phyloP scores from a whole-genome alignment of 2,797 vertebrate species.

The Chaetodon trifasciatus region DNA sequence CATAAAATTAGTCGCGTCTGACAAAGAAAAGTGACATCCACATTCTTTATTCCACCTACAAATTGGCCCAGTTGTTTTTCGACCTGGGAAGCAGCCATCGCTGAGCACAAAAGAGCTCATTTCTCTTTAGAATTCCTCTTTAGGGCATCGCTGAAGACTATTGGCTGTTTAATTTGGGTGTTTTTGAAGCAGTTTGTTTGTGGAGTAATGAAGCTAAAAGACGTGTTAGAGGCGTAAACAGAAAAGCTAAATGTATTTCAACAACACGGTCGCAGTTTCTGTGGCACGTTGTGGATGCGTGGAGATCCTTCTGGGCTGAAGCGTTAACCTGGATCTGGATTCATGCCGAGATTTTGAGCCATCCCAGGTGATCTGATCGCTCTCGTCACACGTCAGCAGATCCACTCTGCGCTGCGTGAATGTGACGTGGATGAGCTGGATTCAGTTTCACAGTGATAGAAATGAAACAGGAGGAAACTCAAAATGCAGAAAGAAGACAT shows the following conservation, averaged over 20 bases:
- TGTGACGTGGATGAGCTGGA: no score
- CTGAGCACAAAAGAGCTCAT: background rate
- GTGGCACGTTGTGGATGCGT: no score
- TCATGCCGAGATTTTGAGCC: background rate
- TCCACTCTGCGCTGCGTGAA: background rate
- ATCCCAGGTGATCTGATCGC: background rate
- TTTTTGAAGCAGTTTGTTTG: no score
- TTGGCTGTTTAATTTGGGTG: no score
- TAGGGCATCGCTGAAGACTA: no score
- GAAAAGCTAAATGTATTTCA: no score
- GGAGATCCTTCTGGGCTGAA: no score
- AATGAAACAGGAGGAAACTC: conserved; percentile 6
- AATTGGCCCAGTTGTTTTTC: background rate
- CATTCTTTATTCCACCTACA: background rate
- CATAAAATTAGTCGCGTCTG: background rate
- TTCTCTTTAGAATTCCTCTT: no score
- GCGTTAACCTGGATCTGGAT: background rate
- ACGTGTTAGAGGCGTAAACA: no score
- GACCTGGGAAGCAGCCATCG: background rate
- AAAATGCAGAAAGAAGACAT: background rate
- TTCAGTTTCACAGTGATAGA: background rate
- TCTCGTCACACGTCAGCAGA: background rate
- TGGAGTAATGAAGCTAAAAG: no score
- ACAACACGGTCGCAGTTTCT: no score
- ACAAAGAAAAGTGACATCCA: background rate